Evolutionary conservation across 1,140 invertebrate species (phyloP).

Genomic region (Caenorhabditis briggsae): DNA sequence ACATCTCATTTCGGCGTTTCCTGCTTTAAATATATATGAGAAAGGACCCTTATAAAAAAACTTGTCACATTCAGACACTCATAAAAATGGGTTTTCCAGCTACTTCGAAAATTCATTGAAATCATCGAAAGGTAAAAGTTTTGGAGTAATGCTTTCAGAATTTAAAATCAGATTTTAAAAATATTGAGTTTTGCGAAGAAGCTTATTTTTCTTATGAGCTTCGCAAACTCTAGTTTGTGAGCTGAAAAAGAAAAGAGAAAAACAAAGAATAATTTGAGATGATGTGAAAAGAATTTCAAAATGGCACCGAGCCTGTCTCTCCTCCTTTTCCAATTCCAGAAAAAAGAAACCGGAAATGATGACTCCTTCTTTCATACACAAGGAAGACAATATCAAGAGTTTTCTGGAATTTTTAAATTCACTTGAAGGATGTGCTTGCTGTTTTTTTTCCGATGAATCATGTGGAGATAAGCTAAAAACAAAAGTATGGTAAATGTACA

Average conservation of each 20-base stretch:
- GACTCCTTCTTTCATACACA: not conserved
- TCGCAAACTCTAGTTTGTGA: not conserved
- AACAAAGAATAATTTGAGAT: slow-evolving; percentile 23
- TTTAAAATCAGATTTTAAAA: not conserved
- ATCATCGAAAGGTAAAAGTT: not conserved
- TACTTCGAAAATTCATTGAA: not conserved
- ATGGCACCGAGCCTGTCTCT: slow-evolving; percentile 10
- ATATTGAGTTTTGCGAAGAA: not conserved
- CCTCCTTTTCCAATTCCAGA: not conserved
- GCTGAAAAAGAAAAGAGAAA: not conserved
- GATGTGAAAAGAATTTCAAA: slow-evolving; percentile 47
- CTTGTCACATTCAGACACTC: not conserved
- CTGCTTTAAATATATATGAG: not conserved
- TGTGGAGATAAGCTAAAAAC: too few species aligned
- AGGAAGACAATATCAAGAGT: not conserved
- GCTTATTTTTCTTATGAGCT: too few species aligned
- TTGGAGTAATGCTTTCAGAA: not conserved
- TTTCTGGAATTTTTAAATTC: too few species aligned
- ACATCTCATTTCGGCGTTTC: not conserved
- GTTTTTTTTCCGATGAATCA: too few species aligned
- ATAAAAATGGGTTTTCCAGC: too few species aligned
- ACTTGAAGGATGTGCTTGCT: too few species aligned
- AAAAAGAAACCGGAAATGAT: slow-evolving; percentile 15
- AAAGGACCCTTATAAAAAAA: too few species aligned
- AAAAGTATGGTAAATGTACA: too few species aligned